These are phyloP conservation scores for Lithobates pipiens DNA, from an alignment of 2,797 vertebrate species.

Conservation along the genomic window DNA sequence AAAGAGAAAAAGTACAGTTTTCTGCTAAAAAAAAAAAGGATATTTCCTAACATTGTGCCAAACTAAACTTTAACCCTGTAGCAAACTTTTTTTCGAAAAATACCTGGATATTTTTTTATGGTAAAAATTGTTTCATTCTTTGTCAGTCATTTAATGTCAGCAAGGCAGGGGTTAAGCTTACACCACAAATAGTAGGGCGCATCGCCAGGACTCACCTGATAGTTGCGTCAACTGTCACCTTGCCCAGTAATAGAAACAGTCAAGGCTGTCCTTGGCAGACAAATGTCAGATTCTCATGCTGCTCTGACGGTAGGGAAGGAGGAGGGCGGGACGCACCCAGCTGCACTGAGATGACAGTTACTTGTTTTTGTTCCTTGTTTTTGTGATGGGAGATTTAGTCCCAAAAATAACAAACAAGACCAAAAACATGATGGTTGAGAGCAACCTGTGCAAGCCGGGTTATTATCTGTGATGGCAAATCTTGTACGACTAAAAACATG, in stretches of 20 bases:
- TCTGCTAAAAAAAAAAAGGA: too few species aligned
- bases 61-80: too few species aligned
- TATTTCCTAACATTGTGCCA: too few species aligned
- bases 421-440: background rate
- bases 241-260: background rate
- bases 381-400: conserved; percentile 16
- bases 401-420: background rate
- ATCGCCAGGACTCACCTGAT: conserved; percentile 21
- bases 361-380: conserved; percentile 24
- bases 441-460: too few species aligned
- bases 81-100: too few species aligned
- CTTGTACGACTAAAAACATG: too few species aligned
- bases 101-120: too few species aligned
- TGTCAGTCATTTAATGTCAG: background rate
- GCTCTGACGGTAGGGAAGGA: background rate
- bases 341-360: conserved; percentile 28
- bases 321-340: background rate
- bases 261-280: conserved; percentile 34
- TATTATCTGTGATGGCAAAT: too few species aligned
- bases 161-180: background rate
- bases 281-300: conserved; percentile 34
- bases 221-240: background rate
- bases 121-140: too few species aligned
- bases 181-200: too few species aligned
- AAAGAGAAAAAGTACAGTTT: too few species aligned